Evolutionary conservation across 2,113 vertebrate genomes (phyloP), one percentile per base, ranked within the genome.

Genomic region (Nyctereutes procyonoides): DNA sequence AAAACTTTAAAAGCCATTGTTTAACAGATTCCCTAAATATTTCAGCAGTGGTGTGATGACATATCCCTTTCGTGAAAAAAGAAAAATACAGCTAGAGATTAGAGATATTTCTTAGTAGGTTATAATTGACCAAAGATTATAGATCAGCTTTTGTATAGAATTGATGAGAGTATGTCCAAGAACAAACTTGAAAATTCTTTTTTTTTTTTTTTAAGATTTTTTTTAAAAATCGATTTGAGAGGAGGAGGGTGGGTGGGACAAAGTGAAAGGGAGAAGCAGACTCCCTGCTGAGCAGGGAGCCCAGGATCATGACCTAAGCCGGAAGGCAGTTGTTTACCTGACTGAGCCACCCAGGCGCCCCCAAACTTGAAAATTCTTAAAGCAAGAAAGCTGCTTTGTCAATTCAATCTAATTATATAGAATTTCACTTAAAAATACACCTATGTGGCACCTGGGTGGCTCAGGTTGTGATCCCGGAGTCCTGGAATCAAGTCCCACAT

Each of bases 401-500:
- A 62, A 5, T 94, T 80, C 74, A 98, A 35, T 28, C 43, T 73
- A 58, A 8, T 73, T 97, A 0, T 28, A 0, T 96, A 2, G 16
- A 86, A 58, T 96, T 98, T 96, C 38, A 83, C 60, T 71, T 96
- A 85, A 96, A 97, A 97, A 79, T 51, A 69, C 20, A 69, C 67
- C 67, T 15, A 3, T 79, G 11, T 43, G 43, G 43, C 43, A 43
- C 43, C 43, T 43, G 43, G 43, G 43, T 43, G 43, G 43, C 43
- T 43, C 43, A 43, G 43, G 43, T 43, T 43, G 43, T 43, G 43
- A 43, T 43, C 43, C 43, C 5, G 43, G 43, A 43, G 43, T 43
- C 43, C 43, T 43, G 43, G 43, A 43, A 43, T 43, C 43, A 6
- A 43, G 0, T 43, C 43, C 43, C 43, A 43, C 5, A 43, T 43